Evolutionary conservation across 1,140 invertebrate genomes (phyloP).

Genomic region (Microplitis mediator): DNA sequence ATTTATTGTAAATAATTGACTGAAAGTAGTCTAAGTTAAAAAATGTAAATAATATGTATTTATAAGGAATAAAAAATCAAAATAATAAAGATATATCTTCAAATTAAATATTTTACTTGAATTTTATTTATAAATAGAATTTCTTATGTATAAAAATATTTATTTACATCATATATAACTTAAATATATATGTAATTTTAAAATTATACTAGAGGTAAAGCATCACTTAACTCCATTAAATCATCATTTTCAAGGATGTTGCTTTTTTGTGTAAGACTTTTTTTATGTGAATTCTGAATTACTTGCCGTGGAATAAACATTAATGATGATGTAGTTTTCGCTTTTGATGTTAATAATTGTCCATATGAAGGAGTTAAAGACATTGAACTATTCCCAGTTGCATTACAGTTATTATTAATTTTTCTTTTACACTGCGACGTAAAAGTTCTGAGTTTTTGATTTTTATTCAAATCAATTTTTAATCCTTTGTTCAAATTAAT

Average conservation of each 20-base stretch:
- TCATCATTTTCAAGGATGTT: constrained; percentile 45
- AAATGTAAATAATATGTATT: too few relatives aligned
- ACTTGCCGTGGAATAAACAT: constrained; percentile 54
- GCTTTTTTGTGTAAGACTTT: constrained; percentile 41
- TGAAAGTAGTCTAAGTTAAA: too few relatives aligned
- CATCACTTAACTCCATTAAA: constrained; percentile 52
- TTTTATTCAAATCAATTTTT: constrained; percentile 37
- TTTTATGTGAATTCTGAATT: constrained; percentile 46
- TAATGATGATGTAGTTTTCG: constrained; percentile 34
- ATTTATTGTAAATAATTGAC: constrained; percentile 3
- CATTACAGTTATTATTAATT: neutral
- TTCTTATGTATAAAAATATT: constrained; percentile 29
- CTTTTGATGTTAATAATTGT: constrained; percentile 9
- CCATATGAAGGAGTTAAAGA: neutral
- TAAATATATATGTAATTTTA: constrained; percentile 2
- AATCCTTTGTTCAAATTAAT: neutral
- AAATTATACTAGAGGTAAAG: constrained; percentile 35
- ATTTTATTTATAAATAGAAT: neutral
- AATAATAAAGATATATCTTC: too few relatives aligned
- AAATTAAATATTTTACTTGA: neutral
- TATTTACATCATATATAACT: too few relatives aligned
- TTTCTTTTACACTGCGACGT: neutral
- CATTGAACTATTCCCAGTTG: constrained; percentile 12
- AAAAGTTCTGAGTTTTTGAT: constrained; percentile 48
- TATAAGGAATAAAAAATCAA: too few relatives aligned